Conservation (phyloP, 2,888 invertebrate species). For the Mystacides longicornis region DNA sequence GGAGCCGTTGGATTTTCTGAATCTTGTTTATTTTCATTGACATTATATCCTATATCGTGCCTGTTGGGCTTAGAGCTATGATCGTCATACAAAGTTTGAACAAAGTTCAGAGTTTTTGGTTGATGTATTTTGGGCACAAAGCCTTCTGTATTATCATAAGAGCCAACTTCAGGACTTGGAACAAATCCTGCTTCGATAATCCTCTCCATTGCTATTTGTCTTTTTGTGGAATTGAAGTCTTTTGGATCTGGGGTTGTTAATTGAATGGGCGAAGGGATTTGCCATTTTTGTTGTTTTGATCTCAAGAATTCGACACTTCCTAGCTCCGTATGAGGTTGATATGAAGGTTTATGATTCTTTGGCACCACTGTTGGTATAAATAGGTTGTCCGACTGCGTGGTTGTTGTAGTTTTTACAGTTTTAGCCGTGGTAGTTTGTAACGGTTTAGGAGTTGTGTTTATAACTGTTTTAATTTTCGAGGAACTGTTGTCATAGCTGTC, state of each 20-base stretch:
- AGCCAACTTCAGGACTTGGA: slow-evolving; percentile 23
- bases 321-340: slow-evolving; percentile 4
- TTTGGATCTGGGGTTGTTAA: slow-evolving; percentile 19
- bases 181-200: slow-evolving; percentile 14
- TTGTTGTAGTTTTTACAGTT: neutral
- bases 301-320: slow-evolving; percentile 8
- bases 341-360: neutral
- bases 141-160: slow-evolving; percentile 18
- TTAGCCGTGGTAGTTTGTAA: neutral
- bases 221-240: slow-evolving; percentile 22
- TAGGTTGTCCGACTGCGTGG: slow-evolving; percentile 2
- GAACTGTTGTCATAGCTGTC: neutral
- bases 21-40: neutral
- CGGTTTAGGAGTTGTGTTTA: neutral
- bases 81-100: neutral
- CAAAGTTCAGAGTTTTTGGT: slow-evolving; percentile 12
- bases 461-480: neutral
- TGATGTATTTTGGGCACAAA: slow-evolving; percentile 19
- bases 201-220: slow-evolving; percentile 17
- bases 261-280: slow-evolving; percentile 22
- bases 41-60: neutral
- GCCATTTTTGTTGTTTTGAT: slow-evolving; percentile 21
- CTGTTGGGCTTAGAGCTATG: neutral
- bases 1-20: neutral
- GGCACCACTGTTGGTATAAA: slow-evolving; percentile 4